Conservation (phyloP, 2,888 invertebrate species). For the Sinelater perroti region DNA sequence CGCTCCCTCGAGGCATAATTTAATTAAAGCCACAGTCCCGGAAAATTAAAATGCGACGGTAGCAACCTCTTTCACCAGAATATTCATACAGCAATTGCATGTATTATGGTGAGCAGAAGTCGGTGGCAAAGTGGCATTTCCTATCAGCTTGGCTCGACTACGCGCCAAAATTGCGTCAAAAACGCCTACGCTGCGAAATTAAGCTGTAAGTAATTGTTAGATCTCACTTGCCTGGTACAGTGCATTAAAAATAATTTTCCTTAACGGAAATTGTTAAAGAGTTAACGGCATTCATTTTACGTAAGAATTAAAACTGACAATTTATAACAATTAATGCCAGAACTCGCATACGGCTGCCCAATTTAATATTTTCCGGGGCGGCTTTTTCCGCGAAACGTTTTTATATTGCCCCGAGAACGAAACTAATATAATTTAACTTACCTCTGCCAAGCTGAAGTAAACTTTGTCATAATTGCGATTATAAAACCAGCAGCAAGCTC, state of each 20-base stretch:
- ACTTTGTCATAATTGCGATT: conserved; percentile 32
- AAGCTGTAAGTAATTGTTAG: too few species aligned
- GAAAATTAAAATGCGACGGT: conserved; percentile 52
- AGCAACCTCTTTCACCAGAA: conserved; percentile 31
- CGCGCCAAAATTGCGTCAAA: too few species aligned
- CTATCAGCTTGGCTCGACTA: background rate
- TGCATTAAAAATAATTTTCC: too few species aligned
- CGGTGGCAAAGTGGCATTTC: conserved; percentile 16
- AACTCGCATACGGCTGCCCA: background rate
- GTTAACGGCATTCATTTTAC: too few species aligned
- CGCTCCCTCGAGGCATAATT: conserved; percentile 49
- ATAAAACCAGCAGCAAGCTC: conserved; percentile 26
- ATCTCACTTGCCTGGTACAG: too few species aligned
- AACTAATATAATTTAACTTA: conserved; percentile 25
- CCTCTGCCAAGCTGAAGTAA: conserved; percentile 21
- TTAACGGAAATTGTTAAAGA: too few species aligned
- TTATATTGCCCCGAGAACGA: conserved; percentile 5
- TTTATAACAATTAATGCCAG: too few species aligned
- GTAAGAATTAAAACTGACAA: too few species aligned
- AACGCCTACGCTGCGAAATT: too few species aligned
- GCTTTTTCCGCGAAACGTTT: conserved; percentile 1
- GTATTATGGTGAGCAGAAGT: too few species aligned
- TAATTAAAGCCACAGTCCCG: conserved; percentile 48
- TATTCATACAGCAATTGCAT: conserved; percentile 29
- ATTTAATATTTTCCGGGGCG: conserved; percentile 10